Percentiles rank a stretch among this genome's conserved stretches.
phyloP scores from a whole-genome alignment of 2,113 vertebrate species.

The Gracilinanus agilis region DNA sequence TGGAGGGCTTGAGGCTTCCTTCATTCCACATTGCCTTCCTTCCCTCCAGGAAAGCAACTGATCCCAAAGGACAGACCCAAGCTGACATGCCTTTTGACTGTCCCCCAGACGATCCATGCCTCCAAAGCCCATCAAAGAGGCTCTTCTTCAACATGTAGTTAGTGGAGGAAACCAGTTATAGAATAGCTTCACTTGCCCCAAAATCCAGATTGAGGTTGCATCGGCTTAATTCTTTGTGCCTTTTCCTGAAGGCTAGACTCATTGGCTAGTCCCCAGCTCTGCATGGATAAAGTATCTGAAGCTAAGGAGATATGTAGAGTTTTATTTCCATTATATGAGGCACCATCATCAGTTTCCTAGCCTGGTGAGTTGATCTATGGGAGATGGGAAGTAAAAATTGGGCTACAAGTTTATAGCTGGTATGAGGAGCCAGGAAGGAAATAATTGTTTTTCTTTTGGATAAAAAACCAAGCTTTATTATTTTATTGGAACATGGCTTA shows the following conservation, averaged over 20 bases:
- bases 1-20: not conserved
- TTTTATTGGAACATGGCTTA: not conserved
- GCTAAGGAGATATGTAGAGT: not conserved
- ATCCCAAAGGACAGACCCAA: not conserved
- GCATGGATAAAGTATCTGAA: not conserved
- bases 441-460: not conserved
- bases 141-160: not conserved
- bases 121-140: not conserved
- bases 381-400: not conserved
- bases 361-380: not conserved
- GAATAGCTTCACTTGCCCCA: not conserved
- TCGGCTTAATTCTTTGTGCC: not conserved
- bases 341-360: not conserved
- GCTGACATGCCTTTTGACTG: not conserved
- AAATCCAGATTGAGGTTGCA: not conserved
- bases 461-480: not conserved
- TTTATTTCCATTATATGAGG: not conserved
- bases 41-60: not conserved
- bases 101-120: not conserved
- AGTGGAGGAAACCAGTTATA: not conserved
- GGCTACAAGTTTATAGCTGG: not conserved
- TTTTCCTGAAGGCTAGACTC: not conserved
- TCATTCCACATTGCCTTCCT: not conserved
- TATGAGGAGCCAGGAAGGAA: not conserved
- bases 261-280: not conserved